Percentiles rank a stretch among this genome's conserved stretches.
These are phyloP conservation scores for Oceanites oceanicus DNA, from an alignment of 2,113 vertebrate species.

Conservation along the genomic window DNA sequence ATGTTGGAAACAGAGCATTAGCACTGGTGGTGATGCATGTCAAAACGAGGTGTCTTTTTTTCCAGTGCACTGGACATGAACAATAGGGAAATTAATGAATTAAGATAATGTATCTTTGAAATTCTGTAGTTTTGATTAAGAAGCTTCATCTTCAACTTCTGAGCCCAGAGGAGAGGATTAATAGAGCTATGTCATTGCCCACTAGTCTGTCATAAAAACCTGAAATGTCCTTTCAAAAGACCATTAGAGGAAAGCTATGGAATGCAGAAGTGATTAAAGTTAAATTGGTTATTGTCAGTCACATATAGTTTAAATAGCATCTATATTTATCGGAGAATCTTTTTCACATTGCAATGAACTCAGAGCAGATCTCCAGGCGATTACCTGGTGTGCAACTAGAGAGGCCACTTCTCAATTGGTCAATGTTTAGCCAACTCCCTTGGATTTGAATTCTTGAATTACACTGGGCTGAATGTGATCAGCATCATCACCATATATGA, in stretches of 20 bases:
- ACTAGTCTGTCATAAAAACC: conserved; percentile 30
- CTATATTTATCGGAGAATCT: not conserved
- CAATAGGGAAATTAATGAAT: conserved; percentile 69
- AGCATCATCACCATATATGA: not conserved
- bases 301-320: not conserved
- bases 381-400: not conserved
- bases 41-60: conserved; percentile 20
- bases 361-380: not conserved
- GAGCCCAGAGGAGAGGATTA: conserved; percentile 54
- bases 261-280: not conserved
- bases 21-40: not conserved
- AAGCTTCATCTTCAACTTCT: conserved; percentile 38
- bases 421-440: not conserved
- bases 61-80: conserved; percentile 65
- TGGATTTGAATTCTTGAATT: not conserved
- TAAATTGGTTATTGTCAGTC: not conserved
- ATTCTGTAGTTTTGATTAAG: conserved; percentile 37
- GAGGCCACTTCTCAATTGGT: not conserved
- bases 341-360: not conserved
- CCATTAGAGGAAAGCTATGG: not conserved
- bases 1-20: conserved; percentile 20
- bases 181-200: conserved; percentile 20
- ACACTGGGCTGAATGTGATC: not conserved
- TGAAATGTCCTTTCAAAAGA: conserved; percentile 20
- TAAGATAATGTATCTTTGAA: conserved; percentile 68